A percentile compares a stretch with the other conserved stretches of the same genome.
Evolutionary conservation across 2,888 invertebrate species (phyloP).

Genomic region (Dimorphilus gyrociliatus): DNA sequence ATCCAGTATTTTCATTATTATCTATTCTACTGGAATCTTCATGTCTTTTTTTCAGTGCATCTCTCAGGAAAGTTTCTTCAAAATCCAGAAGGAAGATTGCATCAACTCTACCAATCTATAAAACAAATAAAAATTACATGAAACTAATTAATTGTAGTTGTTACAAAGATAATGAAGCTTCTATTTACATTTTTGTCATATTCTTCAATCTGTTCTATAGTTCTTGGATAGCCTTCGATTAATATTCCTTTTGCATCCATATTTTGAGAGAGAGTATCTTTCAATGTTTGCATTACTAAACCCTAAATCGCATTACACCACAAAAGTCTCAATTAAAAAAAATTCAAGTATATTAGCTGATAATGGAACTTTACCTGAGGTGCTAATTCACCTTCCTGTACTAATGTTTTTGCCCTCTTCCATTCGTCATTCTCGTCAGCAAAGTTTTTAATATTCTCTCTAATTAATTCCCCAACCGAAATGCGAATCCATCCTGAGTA

Average conservation of each 20-base stretch:
- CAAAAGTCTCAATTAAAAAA: conserved; percentile 1
- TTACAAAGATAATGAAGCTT: background rate
- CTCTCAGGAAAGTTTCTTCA: conserved; percentile 11
- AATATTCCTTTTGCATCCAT: conserved; percentile 35
- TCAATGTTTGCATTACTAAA: conserved; percentile 25
- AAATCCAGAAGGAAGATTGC: conserved; percentile 15
- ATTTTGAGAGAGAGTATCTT: conserved; percentile 7
- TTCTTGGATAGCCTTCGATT: conserved; percentile 40
- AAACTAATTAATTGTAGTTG: background rate
- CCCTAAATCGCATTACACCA: conserved; percentile 35
- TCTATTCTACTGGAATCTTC: conserved; percentile 8
- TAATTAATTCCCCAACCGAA: conserved; percentile 33
- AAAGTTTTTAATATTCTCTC: conserved; percentile 21
- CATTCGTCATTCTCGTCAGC: conserved; percentile 26
- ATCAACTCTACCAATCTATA: conserved; percentile 13
- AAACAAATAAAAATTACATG: no score
- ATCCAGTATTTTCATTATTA: conserved; percentile 11
- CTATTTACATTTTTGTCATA: conserved; percentile 15
- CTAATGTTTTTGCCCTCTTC: conserved; percentile 17
- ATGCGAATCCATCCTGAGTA: conserved; percentile 28
- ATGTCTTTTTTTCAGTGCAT: conserved; percentile 8
- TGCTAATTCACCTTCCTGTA: conserved; percentile 27
- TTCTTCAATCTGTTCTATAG: conserved; percentile 31
- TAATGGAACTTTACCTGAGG: conserved; percentile 28
- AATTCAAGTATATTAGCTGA: conserved; percentile 1